A percentile compares a stretch with the other conserved stretches of the same genome.
Evolutionary conservation across 2,888 invertebrate genomes (phyloP).

Genomic region (Yponomeuta sedellus): DNA sequence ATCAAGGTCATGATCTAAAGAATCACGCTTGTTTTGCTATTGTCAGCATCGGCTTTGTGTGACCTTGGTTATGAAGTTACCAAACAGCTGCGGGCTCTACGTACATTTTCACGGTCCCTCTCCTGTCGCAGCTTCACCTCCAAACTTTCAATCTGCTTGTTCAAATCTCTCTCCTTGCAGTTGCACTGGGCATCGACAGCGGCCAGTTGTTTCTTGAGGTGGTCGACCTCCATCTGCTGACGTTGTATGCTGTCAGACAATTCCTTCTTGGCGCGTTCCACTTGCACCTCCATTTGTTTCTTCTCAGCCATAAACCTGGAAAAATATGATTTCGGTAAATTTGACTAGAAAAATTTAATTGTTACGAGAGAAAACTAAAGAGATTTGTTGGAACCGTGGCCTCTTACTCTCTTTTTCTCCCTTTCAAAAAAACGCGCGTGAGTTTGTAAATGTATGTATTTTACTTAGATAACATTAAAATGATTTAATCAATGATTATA

Average conservation of each 20-base stretch:
- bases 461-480: too few species aligned
- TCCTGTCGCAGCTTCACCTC: conserved; percentile 43
- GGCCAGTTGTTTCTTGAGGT: conserved; percentile 41
- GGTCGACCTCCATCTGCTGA: conserved; percentile 52
- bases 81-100: not conserved
- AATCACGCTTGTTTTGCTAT: too few species aligned
- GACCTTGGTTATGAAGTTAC: too few species aligned
- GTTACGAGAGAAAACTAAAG: not conserved
- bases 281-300: conserved; percentile 42
- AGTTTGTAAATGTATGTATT: too few species aligned
- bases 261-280: conserved; percentile 31
- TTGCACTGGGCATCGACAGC: conserved; percentile 42
- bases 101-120: conserved; percentile 29
- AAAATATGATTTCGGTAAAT: conserved; percentile 16
- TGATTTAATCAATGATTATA: too few species aligned
- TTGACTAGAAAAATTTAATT: too few species aligned
- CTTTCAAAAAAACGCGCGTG: too few species aligned
- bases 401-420: too few species aligned
- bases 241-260: conserved; percentile 42
- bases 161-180: conserved; percentile 45
- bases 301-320: conserved; percentile 55
- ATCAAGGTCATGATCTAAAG: too few species aligned
- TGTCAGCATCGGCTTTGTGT: too few species aligned
- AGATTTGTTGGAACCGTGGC: not conserved
- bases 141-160: conserved; percentile 44